A percentile compares a stretch with the other conserved stretches of the same genome.
These are phyloP conservation scores for Drosophila bunnanda DNA, from an alignment of 2,888 invertebrate genomes.

Conservation along the genomic window DNA sequence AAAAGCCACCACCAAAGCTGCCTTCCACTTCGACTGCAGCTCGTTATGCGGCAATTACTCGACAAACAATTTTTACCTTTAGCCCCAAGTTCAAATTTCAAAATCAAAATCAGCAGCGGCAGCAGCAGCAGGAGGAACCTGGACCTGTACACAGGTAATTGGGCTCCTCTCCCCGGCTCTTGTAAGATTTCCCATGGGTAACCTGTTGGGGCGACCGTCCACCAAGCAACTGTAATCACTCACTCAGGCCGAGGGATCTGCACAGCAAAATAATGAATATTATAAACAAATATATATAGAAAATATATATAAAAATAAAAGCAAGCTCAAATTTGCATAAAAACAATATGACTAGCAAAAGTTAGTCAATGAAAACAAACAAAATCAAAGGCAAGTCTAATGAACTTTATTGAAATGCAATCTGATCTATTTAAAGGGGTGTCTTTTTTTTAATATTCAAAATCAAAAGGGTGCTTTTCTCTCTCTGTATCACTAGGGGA, in stretches of 20 bases:
- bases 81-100: slow-evolving; percentile 85
- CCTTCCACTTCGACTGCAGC: slow-evolving; percentile 46
- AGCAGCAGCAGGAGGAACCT: slow-evolving; percentile 35
- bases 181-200: slow-evolving; percentile 78
- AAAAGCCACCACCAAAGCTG: slow-evolving; percentile 9
- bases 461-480: neutral
- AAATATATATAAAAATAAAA: too few species aligned
- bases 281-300: neutral
- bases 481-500: neutral
- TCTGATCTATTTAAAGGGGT: neutral
- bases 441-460: fast-evolving
- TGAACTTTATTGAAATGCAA: neutral
- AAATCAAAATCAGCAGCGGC: slow-evolving; percentile 78
- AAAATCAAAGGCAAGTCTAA: too few species aligned
- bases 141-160: slow-evolving; percentile 62
- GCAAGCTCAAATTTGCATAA: too few species aligned
- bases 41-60: slow-evolving; percentile 83
- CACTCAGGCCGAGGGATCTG: slow-evolving; percentile 64
- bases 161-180: slow-evolving; percentile 53
- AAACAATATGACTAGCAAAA: fast-evolving
- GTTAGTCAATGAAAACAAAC: neutral
- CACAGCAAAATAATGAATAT: slow-evolving; percentile 10
- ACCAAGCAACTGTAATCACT: slow-evolving; percentile 72
- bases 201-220: slow-evolving; percentile 71
- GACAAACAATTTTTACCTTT: slow-evolving; percentile 85